Percentiles rank a stretch among this genome's conserved stretches.
Evolutionary conservation across 2,888 invertebrate genomes (phyloP).

Genomic region (Amaurobius ferox): DNA sequence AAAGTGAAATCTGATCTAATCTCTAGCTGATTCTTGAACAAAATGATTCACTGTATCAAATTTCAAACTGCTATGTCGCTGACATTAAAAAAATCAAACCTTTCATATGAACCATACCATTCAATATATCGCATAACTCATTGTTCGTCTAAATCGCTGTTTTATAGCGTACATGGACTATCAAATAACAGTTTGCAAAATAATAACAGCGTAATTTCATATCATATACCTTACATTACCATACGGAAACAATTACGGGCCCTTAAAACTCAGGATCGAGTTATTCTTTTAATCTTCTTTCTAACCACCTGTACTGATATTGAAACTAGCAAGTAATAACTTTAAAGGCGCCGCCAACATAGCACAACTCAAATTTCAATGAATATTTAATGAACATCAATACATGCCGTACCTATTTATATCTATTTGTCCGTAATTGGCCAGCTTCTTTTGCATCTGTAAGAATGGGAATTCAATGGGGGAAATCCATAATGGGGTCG

Average conservation of each 20-base stretch:
- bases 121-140: background rate
- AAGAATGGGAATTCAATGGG: background rate
- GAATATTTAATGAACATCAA: slow-evolving; percentile 13
- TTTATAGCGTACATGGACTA: background rate
- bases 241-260: background rate
- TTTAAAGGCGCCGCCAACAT: slow-evolving; percentile 11
- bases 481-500: slow-evolving; percentile 27
- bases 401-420: slow-evolving; percentile 26
- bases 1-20: too few relatives aligned
- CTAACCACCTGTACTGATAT: background rate
- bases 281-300: background rate
- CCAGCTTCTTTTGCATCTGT: background rate
- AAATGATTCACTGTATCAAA: too few relatives aligned
- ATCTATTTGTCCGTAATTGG: slow-evolving; percentile 44
- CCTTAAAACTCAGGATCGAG: background rate
- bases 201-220: background rate
- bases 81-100: too few relatives aligned
- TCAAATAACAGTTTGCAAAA: background rate
- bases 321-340: background rate
- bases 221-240: slow-evolving; percentile 2
- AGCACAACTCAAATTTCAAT: slow-evolving; percentile 9
- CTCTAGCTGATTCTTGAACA: too few relatives aligned
- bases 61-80: too few relatives aligned
- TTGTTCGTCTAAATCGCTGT: background rate
- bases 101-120: background rate